A percentile compares a stretch with the other conserved stretches of the same genome.
Evolutionary conservation across 2,888 invertebrate species (phyloP).

Genomic region (Gari tellinella): DNA sequence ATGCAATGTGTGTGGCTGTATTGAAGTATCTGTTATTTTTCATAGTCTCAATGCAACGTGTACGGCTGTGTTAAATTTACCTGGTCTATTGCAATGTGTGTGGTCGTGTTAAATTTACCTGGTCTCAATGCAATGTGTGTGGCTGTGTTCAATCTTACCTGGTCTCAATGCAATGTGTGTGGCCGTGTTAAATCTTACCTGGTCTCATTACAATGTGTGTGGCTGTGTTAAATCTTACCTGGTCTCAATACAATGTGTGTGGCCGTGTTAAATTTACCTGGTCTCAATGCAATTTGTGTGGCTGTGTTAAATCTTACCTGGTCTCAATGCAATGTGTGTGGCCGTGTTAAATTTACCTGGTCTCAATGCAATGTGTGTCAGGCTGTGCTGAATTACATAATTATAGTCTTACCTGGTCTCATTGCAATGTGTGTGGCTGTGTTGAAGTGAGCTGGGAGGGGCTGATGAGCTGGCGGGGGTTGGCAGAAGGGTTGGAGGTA

Average conservation of each 20-base stretch:
- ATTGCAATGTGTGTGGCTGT: constrained; percentile 78
- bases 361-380: neutral
- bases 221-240: neutral
- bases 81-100: no score
- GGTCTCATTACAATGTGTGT: neutral
- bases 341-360: neutral
- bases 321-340: constrained; percentile 1
- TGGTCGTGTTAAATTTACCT: no score
- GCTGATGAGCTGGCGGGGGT: constrained; percentile 80
- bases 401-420: constrained; percentile 75
- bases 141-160: no score
- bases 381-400: neutral
- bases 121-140: no score
- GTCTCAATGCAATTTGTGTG: no score
- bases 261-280: no score
- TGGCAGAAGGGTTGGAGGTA: constrained; percentile 72
- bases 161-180: no score
- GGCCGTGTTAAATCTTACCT: neutral
- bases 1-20: no score
- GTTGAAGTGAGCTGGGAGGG: constrained; percentile 78
- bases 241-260: no score
- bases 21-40: no score
- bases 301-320: constrained; percentile 67
- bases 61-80: no score
- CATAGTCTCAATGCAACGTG: no score